phyloP scores from a whole-genome alignment of 2,888 invertebrate genomes.

The Ephialtes manifestator region DNA sequence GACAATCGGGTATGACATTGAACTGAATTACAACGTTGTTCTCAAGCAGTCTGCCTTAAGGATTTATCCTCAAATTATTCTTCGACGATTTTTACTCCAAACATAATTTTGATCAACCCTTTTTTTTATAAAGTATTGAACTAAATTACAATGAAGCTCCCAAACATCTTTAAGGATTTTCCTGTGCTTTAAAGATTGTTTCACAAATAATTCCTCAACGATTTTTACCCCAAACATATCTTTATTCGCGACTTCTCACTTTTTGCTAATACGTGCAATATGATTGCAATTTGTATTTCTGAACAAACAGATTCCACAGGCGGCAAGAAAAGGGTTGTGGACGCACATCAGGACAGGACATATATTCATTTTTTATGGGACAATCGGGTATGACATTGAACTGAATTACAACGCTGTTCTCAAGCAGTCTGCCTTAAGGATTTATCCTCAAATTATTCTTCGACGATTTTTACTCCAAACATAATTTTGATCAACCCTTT shows the following conservation, averaged over 20 bases:
- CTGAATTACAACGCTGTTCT: conserved; percentile 4
- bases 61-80: conserved; percentile 17
- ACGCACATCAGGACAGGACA: no score
- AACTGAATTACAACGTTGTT: conserved; percentile 11
- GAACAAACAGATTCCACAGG: no score
- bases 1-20: conserved; percentile 20
- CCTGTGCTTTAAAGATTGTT: no score
- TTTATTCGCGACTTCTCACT: no score
- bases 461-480: not conserved
- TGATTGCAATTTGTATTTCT: no score
- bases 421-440: not conserved
- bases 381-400: conserved; percentile 20
- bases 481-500: not conserved
- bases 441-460: conserved; percentile 17
- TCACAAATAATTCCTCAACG: no score
- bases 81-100: not conserved
- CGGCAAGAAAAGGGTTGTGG: no score
- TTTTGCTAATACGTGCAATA: no score
- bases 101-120: not conserved
- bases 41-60: not conserved
- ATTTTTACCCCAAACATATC: no score
- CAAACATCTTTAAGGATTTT: no score
- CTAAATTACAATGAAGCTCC: no score
- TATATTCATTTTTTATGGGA: conserved; percentile 32
- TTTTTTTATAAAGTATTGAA: not conserved